These are phyloP conservation scores for Dromas ardeola DNA, from an alignment of 2,113 vertebrate species.

Conservation along the genomic window DNA sequence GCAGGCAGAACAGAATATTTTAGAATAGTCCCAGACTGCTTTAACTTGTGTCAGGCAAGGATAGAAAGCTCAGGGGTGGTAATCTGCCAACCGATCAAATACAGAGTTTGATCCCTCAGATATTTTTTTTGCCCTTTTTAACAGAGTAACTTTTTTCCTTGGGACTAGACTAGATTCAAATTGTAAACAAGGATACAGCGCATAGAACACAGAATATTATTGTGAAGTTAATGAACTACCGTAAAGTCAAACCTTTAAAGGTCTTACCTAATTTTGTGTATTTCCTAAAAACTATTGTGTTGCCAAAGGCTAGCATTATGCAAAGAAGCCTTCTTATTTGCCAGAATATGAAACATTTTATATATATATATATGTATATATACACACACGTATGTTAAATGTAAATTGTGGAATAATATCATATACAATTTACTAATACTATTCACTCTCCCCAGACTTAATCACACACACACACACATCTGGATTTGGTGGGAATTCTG, in stretches of 20 bases:
- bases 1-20: background rate
- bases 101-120: background rate
- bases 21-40: background rate
- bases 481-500: background rate
- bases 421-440: background rate
- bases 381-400: background rate
- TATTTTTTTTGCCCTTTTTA: background rate
- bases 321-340: conserved; percentile 18
- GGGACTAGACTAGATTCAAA: background rate
- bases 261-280: background rate
- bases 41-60: background rate
- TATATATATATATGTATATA: background rate
- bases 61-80: background rate
- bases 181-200: background rate
- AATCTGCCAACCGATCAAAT: background rate
- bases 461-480: background rate
- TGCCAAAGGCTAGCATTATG: background rate
- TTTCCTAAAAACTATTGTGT: background rate
- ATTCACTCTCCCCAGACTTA: background rate
- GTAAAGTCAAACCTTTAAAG: background rate
- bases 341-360: background rate
- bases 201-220: background rate
- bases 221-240: background rate
- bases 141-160: background rate
- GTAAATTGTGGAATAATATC: background rate